Conservation (phyloP, 2,113 vertebrate species). For the Anolis sagrei region DNA sequence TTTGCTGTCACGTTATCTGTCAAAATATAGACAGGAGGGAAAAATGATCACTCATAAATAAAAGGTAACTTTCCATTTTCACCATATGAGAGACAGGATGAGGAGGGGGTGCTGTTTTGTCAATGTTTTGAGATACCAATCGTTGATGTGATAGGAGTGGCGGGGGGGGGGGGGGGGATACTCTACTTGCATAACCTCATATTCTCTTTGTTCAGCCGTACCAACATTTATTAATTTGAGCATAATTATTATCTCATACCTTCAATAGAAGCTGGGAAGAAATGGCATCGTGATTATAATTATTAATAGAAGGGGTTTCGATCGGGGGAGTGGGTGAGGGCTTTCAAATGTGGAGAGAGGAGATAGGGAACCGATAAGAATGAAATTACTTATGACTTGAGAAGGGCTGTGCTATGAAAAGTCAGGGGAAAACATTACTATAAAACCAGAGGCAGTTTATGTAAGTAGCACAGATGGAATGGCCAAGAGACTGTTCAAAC, state of each 20-base stretch:
- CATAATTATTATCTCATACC: conserved; percentile 30
- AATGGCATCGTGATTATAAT: conserved; percentile 33
- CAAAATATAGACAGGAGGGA: conserved; percentile 70
- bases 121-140: conserved; percentile 51
- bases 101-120: conserved; percentile 51
- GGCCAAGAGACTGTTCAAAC: neutral
- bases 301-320: neutral
- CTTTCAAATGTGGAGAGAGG: neutral
- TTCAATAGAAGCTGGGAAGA: conserved; percentile 25
- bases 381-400: too few relatives aligned
- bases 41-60: conserved; percentile 75
- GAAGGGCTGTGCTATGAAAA: neutral
- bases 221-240: conserved; percentile 43
- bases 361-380: neutral
- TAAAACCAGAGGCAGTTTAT: neutral
- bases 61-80: conserved; percentile 70
- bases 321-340: too few relatives aligned
- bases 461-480: neutral
- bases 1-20: conserved; percentile 73
- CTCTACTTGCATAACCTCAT: conserved; percentile 11
- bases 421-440: neutral
- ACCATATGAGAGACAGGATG: conserved; percentile 35
- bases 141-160: neutral
- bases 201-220: conserved; percentile 39
- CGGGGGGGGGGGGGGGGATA: neutral